A percentile compares a stretch with the other conserved stretches of the same genome.
Evolutionary conservation across 1,140 invertebrate genomes (phyloP).

Genomic region (Apis dorsata): DNA sequence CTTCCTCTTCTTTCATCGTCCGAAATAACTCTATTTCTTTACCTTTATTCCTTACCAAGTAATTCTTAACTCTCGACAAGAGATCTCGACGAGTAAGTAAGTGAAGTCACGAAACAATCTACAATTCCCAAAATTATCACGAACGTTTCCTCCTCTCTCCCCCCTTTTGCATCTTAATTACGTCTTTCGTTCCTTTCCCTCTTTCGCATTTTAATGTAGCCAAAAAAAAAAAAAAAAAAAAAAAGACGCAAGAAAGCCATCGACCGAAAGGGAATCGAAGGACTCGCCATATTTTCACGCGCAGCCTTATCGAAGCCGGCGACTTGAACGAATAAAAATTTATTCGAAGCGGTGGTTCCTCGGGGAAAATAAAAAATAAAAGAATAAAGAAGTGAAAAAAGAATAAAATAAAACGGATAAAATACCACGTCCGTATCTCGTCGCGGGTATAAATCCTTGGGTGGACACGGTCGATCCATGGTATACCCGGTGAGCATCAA

Average conservation of each 20-base stretch:
- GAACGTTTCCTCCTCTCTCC: background rate
- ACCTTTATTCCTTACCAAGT: too few species aligned
- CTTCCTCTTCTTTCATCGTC: too few species aligned
- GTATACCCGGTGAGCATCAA: conserved; percentile 20
- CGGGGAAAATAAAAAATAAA: too few species aligned
- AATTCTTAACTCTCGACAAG: too few species aligned
- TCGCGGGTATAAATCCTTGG: conserved; percentile 7
- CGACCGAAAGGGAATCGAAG: background rate
- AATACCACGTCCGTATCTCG: conserved; percentile 13
- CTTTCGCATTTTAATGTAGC: background rate
- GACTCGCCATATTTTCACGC: background rate
- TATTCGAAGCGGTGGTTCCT: conserved; percentile 14
- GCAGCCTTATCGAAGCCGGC: background rate
- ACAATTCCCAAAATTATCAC: too few species aligned
- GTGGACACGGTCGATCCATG: background rate
- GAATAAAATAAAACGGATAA: background rate
- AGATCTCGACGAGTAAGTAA: too few species aligned
- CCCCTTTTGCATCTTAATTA: background rate
- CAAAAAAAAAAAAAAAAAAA: too few species aligned
- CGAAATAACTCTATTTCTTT: too few species aligned
- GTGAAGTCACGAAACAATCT: too few species aligned
- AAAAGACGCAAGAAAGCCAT: background rate
- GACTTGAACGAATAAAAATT: conserved; percentile 23
- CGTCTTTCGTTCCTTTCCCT: background rate
- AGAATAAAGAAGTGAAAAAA: too few species aligned